These are phyloP conservation scores for Chrysotoxum bicinctum DNA, from an alignment of 2,888 invertebrate genomes.

Conservation along the genomic window DNA sequence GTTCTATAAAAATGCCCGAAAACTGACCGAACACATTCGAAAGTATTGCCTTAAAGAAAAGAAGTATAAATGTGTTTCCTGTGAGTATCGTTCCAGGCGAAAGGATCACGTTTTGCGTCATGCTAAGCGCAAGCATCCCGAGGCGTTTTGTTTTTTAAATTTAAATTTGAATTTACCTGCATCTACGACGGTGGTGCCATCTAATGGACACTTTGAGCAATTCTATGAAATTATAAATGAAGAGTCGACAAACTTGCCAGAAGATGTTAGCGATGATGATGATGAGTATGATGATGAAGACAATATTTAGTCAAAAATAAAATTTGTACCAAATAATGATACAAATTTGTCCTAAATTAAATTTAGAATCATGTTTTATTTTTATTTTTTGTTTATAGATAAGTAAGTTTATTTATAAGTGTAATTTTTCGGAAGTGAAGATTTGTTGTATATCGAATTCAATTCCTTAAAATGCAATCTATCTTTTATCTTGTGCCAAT, in stretches of 20 bases:
- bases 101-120: slow-evolving; percentile 81
- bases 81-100: slow-evolving; percentile 80
- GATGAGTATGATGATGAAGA: slow-evolving; percentile 73
- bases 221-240: slow-evolving; percentile 79
- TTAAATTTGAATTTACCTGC: slow-evolving; percentile 60
- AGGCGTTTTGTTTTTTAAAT: slow-evolving; percentile 74
- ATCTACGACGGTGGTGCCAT: slow-evolving; percentile 52
- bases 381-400: neutral
- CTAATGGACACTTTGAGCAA: slow-evolving; percentile 73
- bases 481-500: no score
- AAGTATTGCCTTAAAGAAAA: slow-evolving; percentile 81
- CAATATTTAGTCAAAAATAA: slow-evolving; percentile 1
- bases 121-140: slow-evolving; percentile 80
- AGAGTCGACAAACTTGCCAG: slow-evolving; percentile 74
- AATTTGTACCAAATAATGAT: neutral
- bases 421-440: neutral
- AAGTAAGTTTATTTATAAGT: neutral
- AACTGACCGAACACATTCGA: slow-evolving; percentile 80
- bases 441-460: no score
- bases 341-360: neutral
- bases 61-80: slow-evolving; percentile 80
- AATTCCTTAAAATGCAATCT: no score
- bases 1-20: slow-evolving; percentile 79
- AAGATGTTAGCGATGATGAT: slow-evolving; percentile 74
- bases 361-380: neutral